Evolutionary conservation across 1,140 invertebrate species (phyloP).

Genomic region (Ephestia elutella): DNA sequence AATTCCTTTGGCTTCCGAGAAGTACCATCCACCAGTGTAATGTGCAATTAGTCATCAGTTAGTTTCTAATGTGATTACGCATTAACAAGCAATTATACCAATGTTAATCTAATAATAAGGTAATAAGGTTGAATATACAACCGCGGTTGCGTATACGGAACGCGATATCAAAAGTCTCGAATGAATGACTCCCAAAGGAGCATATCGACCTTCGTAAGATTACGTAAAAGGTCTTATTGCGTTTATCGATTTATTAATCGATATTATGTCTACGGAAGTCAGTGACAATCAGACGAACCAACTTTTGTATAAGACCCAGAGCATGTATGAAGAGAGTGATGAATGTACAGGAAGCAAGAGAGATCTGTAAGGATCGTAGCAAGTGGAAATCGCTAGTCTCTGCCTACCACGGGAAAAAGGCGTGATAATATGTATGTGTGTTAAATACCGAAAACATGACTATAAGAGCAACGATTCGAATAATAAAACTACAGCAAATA

Average conservation of each 20-base stretch:
- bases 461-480: too few species aligned
- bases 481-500: too few species aligned
- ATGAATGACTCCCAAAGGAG: constrained; percentile 3
- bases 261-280: too few species aligned
- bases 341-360: too few species aligned
- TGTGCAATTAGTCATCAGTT: background rate
- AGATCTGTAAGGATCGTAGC: too few species aligned
- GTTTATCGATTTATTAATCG: background rate
- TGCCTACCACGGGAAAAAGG: too few species aligned
- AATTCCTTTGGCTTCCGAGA: background rate
- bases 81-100: background rate
- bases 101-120: background rate
- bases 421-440: too few species aligned
- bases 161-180: background rate
- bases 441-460: too few species aligned
- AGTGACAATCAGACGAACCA: too few species aligned
- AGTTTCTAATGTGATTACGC: background rate
- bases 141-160: background rate
- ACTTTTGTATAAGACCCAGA: too few species aligned
- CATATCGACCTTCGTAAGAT: background rate
- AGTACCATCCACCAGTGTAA: background rate
- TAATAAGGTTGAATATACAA: background rate
- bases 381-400: too few species aligned
- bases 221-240: background rate
- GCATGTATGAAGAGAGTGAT: too few species aligned